Percentiles rank a stretch among this genome's conserved stretches.
Evolutionary conservation across 2,888 invertebrate genomes (phyloP).

Genomic region (Gastracanthus pulcherrimus): DNA sequence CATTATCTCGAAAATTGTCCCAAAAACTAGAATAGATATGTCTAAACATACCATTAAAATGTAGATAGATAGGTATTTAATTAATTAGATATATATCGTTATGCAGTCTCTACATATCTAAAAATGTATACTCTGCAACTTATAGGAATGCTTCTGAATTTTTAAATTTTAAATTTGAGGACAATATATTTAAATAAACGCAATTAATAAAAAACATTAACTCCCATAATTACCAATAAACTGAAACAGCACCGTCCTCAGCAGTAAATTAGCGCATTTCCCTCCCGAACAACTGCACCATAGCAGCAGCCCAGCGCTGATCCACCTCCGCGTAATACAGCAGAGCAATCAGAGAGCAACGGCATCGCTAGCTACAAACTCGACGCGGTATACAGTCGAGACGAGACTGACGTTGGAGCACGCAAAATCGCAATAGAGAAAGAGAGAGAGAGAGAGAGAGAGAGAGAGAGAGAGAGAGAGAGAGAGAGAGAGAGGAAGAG

Average conservation of each 20-base stretch:
- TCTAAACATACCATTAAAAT: too few species aligned
- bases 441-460: conserved; percentile 15
- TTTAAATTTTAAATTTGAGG: too few species aligned
- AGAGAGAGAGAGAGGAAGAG: conserved; percentile 10
- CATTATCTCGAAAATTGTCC: too few species aligned
- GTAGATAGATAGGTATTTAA: too few species aligned
- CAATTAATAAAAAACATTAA: background rate
- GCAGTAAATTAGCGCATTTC: background rate
- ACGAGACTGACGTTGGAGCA: too few species aligned
- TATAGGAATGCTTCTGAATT: too few species aligned
- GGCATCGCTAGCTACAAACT: background rate
- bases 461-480: conserved; percentile 15
- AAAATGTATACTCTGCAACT: too few species aligned
- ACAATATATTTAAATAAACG: background rate
- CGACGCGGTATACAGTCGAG: background rate
- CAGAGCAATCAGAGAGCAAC: too few species aligned
- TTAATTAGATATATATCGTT: too few species aligned
- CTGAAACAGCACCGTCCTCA: background rate
- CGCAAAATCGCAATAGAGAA: background rate
- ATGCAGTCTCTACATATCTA: too few species aligned
- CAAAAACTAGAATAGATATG: too few species aligned
- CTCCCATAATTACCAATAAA: background rate
- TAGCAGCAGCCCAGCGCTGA: background rate
- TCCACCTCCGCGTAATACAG: background rate
- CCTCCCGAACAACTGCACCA: background rate